Evolutionary conservation across 2,888 invertebrate species (phyloP), one percentile per base, ranked within the genome.

Genomic region (Platerodrilus igneus): DNA sequence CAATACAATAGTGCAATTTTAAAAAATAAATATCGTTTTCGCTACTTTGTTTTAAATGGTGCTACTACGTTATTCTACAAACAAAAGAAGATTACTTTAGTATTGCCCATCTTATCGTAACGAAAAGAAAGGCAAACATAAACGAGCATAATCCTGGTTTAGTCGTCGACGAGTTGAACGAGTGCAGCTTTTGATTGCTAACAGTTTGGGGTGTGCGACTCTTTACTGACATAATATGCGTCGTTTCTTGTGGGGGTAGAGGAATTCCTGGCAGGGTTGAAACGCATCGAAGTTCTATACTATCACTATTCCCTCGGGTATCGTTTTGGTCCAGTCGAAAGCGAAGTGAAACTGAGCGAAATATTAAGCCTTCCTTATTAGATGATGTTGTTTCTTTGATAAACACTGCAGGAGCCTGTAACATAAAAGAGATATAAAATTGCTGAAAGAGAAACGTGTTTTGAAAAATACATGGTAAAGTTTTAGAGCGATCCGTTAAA

Each of bases 291-390:
- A 45, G 25, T 18, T 45, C 41, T 26, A 45, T 30, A 13, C 19
- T 20, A 38, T 45, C 45, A 11, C 21, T 20, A 10, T 45, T 38
- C 36, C 44, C 40, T 25, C 35, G 45, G 16, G 45, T 26, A 32
- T 45, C 28, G 34, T 45, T 45, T 38, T 41, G 45, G 35, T 38
- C 36, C 27, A 41, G 31, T 41, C 35, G 45, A 25, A 45, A 45
- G 7, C 35, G 37, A 9, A 45, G 34, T 7, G 36, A 36, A 20
- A 37, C 41, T 27, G 45, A 45, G 17, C 37, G 45, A 25, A 38
- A 39, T 27, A 25, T 30, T 27, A 41, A 29, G 23, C 45, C 41
- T 19, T 41, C 45, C 17, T 27, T 35, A 36, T 45, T 38, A 22
- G 41, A 33, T 13, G 36, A 27, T 20, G 33, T 40, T 40, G 37